phyloP scores from a whole-genome alignment of 2,113 vertebrate genomes.

The Eupsittula cactorum region DNA sequence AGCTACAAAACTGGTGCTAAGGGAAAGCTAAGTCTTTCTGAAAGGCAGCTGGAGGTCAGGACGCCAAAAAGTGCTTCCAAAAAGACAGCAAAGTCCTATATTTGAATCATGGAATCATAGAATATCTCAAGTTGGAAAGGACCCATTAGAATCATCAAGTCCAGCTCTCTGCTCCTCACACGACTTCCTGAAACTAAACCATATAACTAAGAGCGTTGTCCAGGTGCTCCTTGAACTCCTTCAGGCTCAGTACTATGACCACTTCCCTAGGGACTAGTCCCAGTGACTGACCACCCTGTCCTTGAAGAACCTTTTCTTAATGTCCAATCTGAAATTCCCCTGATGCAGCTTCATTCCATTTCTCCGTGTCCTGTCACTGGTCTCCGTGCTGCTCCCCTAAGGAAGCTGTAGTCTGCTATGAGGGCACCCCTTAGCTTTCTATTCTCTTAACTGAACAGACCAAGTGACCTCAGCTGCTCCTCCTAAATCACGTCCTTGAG shows the following conservation, averaged over 20 bases:
- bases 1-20: background rate
- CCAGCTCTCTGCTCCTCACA: background rate
- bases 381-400: background rate
- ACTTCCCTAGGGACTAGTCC: background rate
- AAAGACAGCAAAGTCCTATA: background rate
- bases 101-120: background rate
- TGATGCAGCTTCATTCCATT: background rate
- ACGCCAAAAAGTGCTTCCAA: background rate
- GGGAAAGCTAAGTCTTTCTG: background rate
- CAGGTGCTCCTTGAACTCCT: background rate
- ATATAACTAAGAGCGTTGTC: background rate
- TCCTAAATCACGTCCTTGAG: background rate
- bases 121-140: background rate
- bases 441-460: background rate
- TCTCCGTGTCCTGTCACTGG: accelerated
- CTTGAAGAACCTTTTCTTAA: background rate
- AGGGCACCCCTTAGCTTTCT: background rate
- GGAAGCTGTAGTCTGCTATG: background rate
- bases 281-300: background rate
- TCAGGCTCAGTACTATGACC: background rate
- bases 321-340: background rate
- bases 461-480: background rate
- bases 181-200: background rate
- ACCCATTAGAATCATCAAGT: background rate
- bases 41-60: background rate